Evolutionary conservation across 1,140 invertebrate genomes (phyloP).

Genomic region (Orchestia grillus): DNA sequence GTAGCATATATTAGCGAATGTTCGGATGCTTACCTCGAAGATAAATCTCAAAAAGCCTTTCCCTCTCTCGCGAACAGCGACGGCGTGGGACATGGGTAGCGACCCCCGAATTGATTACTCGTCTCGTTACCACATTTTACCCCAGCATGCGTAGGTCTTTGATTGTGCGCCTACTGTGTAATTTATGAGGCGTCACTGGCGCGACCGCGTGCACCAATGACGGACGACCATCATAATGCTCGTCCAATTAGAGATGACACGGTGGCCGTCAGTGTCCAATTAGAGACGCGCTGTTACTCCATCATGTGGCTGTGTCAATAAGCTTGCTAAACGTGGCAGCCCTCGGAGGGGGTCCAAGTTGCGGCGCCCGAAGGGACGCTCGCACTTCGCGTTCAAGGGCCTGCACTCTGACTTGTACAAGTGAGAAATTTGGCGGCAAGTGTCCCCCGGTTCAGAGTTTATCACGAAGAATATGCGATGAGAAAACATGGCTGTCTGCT

Average conservation of each 20-base stretch:
- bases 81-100: too few species aligned
- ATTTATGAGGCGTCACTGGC: neutral
- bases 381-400: too few species aligned
- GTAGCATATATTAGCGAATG: neutral
- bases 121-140: too few species aligned
- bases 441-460: too few species aligned
- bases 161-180: neutral
- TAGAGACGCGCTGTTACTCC: neutral
- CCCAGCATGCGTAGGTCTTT: neutral
- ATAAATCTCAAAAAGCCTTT: neutral
- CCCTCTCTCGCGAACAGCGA: too few species aligned
- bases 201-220: neutral
- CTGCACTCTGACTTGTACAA: too few species aligned
- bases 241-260: slow-evolving; percentile 7
- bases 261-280: neutral
- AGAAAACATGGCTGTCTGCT: too few species aligned
- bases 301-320: neutral
- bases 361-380: too few species aligned
- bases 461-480: too few species aligned
- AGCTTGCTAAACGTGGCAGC: neutral
- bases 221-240: neutral
- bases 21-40: neutral
- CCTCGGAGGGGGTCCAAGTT: neutral
- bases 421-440: too few species aligned
- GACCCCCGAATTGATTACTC: too few species aligned